A percentile compares a stretch with the other conserved stretches of the same genome.
Conservation (phyloP, 2,888 invertebrate species). For the Gisinianus flammeolus region DNA sequence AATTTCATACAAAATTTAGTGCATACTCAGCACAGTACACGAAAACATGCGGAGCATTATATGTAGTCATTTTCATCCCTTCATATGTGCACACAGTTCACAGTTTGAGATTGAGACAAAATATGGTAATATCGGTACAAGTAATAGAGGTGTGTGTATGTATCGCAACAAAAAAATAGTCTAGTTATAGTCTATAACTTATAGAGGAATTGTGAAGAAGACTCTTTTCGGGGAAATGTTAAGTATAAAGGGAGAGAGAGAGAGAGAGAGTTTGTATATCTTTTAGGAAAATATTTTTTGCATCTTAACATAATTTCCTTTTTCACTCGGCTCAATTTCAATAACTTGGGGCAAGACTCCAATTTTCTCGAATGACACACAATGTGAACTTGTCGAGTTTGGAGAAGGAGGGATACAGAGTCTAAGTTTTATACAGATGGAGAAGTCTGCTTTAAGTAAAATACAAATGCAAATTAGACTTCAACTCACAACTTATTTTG, state of each 20-base stretch:
- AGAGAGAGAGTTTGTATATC: slow-evolving; percentile 35
- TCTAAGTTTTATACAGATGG: no score
- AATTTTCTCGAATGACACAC: slow-evolving; percentile 47
- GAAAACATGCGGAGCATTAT: no score
- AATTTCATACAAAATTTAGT: no score
- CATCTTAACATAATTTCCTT: slow-evolving; percentile 47
- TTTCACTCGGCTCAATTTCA: slow-evolving; percentile 49
- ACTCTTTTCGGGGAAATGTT: slow-evolving; percentile 1
- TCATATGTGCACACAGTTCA: no score
- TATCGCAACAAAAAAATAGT: no score
- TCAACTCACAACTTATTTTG: no score
- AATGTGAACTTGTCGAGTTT: slow-evolving; percentile 27
- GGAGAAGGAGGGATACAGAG: not conserved
- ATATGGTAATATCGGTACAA: not conserved
- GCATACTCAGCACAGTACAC: no score
- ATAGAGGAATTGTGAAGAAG: slow-evolving; percentile 6
- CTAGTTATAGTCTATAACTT: no score
- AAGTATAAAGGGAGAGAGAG: not conserved
- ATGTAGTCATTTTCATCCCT: no score
- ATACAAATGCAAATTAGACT: slow-evolving; percentile 38
- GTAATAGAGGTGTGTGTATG: no score
- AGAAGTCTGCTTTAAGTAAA: slow-evolving; percentile 32
- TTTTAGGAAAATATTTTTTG: slow-evolving; percentile 44
- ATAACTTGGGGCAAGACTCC: slow-evolving; percentile 46
- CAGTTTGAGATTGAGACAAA: no score